Base-by-base conservation (phyloP, 2,113 vertebrate species). In the Sinocyclocheilus grahami region DNA sequence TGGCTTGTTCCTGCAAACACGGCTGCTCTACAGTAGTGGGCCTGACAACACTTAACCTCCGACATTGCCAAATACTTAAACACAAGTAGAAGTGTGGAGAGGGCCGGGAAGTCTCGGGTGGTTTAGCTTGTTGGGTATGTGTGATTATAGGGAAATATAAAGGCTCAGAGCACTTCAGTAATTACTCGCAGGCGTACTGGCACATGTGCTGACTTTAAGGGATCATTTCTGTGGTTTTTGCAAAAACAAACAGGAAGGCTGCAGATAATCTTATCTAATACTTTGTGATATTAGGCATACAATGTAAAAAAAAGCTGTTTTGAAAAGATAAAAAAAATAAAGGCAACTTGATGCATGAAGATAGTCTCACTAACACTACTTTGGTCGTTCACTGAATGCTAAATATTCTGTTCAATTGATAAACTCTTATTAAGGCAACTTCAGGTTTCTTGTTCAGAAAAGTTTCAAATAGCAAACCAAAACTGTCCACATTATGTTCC, bases 21-120 rank as follows among this genome's bases (percentile, higher is more conserved):
- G 5, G 58, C 16, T 16, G 46, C 27, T 72, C 48, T 81, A 69
- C 67, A 58, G 82, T 67, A 58, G 67, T 79, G 77, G 65, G 82
- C 42, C 89, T 87, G 86, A 82, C 78, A 86, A 71, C 51, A 72
- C 82, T 90, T 90, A 89, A 90, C 84, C 87, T 74, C 74, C 86
- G 58, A 89, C 86, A 84, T 74, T 27, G 77, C 27, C 20, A 24
- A 51, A 69, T 76, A 78, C 46, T 69, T 86, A 81, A 76, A 86
- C 81, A 89, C 39, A 46, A 71, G 58, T 6, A 39, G 12, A 86
- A 85, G 60, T 53, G 37, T 63, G 48, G 79, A 82, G 53, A 82
- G 67, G 37, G 11, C 13, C 24, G 24, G 60, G 69, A n/a, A 63
- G 9, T 74, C 82, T 86, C 51, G 6, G 78, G 83, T 30, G 58